A percentile compares a stretch with the other conserved stretches of the same genome.
phyloP scores from a whole-genome alignment of 2,113 vertebrate species.

The Odontesthes bonariensis region DNA sequence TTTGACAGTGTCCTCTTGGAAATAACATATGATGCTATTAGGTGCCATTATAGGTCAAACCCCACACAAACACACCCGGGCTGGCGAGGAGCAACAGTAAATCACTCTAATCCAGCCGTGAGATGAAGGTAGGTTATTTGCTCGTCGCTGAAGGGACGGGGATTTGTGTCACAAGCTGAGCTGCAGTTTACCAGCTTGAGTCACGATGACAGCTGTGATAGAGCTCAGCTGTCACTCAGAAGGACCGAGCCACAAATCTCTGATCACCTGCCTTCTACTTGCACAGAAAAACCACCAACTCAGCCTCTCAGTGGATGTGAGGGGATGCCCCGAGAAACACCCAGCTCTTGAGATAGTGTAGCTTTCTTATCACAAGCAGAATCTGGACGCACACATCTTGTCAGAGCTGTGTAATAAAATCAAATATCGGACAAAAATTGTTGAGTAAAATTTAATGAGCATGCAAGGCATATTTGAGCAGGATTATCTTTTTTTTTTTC shows the following conservation, averaged over 20 bases:
- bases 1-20: conserved; percentile 57
- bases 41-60: conserved; percentile 61
- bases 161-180: conserved; percentile 58
- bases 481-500: conserved; percentile 39
- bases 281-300: background rate
- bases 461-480: conserved; percentile 24
- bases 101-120: conserved; percentile 50
- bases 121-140: conserved; percentile 58
- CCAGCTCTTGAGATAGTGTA: background rate
- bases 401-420: conserved; percentile 6
- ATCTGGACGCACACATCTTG: background rate
- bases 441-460: conserved; percentile 29
- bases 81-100: conserved; percentile 37
- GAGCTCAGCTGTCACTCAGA: conserved; percentile 64
- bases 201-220: conserved; percentile 61
- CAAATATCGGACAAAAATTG: background rate
- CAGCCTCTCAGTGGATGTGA: background rate
- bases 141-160: conserved; percentile 15
- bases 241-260: conserved; percentile 35
- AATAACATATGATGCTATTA: conserved; percentile 64
- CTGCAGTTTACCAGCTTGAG: conserved; percentile 57
- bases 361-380: background rate
- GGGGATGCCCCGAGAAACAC: background rate
- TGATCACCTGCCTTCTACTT: conserved; percentile 26
- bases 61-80: conserved; percentile 47